Conservation (phyloP, 1,140 invertebrate genomes). For the Homalodisca vitripennis region DNA sequence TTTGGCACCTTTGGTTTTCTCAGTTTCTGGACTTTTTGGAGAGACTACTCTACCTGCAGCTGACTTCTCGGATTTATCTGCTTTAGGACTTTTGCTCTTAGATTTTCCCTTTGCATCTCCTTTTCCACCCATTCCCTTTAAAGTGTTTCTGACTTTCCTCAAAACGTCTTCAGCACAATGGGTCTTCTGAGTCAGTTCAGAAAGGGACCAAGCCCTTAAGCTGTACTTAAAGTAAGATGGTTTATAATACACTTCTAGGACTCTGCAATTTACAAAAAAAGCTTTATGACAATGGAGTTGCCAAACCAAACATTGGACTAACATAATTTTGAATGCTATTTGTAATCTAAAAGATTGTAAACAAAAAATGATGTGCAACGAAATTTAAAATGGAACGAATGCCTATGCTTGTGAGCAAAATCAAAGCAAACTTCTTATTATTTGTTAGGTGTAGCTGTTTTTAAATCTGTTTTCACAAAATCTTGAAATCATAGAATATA, state of each 20-base stretch:
- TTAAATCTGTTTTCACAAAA: too few relatives aligned
- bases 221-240: constrained; percentile 23
- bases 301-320: too few relatives aligned
- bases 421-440: too few relatives aligned
- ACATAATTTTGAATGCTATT: too few relatives aligned
- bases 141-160: too few relatives aligned
- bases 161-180: not conserved
- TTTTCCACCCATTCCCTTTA: too few relatives aligned
- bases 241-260: constrained; percentile 16
- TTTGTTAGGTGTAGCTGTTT: too few relatives aligned
- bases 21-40: not conserved
- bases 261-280: not conserved
- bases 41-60: not conserved
- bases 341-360: too few relatives aligned
- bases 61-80: not conserved
- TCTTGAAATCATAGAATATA: too few relatives aligned
- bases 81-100: not conserved
- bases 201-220: constrained; percentile 1
- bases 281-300: not conserved
- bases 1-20: not conserved
- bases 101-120: not conserved
- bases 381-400: too few relatives aligned
- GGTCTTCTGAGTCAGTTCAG: not conserved
- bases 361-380: too few relatives aligned
- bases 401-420: too few relatives aligned